Evolutionary conservation across 92 coral and sea anemone genomes (phyloP).

Genomic region (Parazoanthus darwini): DNA sequence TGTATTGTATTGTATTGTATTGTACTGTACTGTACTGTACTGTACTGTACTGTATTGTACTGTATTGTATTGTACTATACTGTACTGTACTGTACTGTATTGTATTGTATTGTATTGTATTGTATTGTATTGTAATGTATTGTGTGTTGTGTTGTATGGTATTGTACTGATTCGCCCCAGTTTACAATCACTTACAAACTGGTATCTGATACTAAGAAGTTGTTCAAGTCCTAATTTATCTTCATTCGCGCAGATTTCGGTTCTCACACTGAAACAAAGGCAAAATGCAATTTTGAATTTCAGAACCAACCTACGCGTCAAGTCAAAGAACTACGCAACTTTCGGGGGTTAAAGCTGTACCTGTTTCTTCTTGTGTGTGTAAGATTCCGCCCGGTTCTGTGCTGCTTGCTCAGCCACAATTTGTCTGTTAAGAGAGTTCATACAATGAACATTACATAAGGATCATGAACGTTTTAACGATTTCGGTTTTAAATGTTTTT

Average conservation of each 20-base stretch:
- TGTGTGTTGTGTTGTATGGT: too few species aligned
- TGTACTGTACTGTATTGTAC: too few species aligned
- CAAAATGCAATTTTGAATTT: neutral
- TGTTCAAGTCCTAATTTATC: neutral
- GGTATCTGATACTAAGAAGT: neutral
- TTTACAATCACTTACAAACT: neutral
- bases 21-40: too few species aligned
- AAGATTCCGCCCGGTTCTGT: constrained; percentile 74
- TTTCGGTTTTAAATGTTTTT: too few species aligned
- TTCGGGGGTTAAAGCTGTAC: constrained; percentile 33
- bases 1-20: too few species aligned
- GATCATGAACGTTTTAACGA: neutral
- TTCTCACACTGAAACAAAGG: neutral
- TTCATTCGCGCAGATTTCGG: neutral
- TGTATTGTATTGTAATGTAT: too few species aligned
- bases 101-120: too few species aligned
- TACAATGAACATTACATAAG: neutral
- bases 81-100: too few species aligned
- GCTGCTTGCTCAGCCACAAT: constrained; percentile 73
- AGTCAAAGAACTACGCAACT: neutral
- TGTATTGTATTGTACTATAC: too few species aligned
- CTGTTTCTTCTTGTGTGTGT: constrained; percentile 86
- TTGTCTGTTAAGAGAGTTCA: constrained; percentile 51
- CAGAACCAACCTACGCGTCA: neutral
- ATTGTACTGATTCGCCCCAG: neutral